A percentile compares a stretch with the other conserved stretches of the same genome.
These are phyloP conservation scores for Beris morrisii DNA, from an alignment of 2,888 invertebrate species.

Conservation along the genomic window DNA sequence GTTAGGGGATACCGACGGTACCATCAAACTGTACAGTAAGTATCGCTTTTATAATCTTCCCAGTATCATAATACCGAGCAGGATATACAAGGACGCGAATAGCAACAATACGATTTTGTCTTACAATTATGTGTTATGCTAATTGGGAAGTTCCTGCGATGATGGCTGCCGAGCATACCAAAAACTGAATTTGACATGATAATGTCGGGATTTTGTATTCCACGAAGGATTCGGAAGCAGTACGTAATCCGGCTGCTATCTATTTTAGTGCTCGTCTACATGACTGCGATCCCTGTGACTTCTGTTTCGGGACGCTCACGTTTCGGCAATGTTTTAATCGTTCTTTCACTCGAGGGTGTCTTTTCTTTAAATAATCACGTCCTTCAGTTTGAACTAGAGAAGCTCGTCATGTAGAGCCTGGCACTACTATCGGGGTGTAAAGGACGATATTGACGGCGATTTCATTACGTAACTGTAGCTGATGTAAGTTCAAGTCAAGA, in stretches of 20 bases:
- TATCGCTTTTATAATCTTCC: constrained; percentile 44
- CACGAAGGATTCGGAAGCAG: not conserved
- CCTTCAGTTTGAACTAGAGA: constrained; percentile 13
- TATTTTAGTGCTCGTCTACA: not conserved
- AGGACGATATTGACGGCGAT: not conserved
- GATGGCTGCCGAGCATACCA: constrained; percentile 30
- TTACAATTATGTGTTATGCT: constrained; percentile 39
- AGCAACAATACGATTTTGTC: constrained; percentile 36
- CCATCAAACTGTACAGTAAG: constrained; percentile 81
- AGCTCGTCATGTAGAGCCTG: not conserved
- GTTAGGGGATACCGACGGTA: constrained; percentile 80
- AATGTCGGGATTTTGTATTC: constrained; percentile 32
- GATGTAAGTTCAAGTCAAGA: no score
- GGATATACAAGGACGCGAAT: not conserved
- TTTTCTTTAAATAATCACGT: constrained; percentile 35
- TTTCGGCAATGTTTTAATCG: constrained; percentile 36
- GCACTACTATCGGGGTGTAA: not conserved
- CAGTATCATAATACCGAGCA: not conserved
- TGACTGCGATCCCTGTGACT: constrained; percentile 12
- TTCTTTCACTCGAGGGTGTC: constrained; percentile 28
- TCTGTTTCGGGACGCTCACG: constrained; percentile 32
- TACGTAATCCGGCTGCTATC: not conserved
- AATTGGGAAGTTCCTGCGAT: constrained; percentile 31
- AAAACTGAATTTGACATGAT: constrained; percentile 37
- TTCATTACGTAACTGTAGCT: no score